Evolutionary conservation across 2,797 vertebrate genomes (phyloP).

Genomic region (Darevskia nairensis): DNA sequence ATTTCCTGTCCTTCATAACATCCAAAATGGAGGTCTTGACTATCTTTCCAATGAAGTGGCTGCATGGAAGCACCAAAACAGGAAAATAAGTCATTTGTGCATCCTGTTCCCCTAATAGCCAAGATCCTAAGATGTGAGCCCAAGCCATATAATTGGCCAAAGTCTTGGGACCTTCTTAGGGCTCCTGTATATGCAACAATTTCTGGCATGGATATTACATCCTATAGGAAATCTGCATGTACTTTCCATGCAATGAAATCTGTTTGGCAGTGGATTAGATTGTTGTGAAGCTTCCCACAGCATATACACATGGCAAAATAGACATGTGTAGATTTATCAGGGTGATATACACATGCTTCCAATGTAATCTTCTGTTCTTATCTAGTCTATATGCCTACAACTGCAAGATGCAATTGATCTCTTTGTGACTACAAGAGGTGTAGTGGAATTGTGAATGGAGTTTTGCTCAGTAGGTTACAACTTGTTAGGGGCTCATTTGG

Average conservation of each 20-base stretch:
- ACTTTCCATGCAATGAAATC: not conserved
- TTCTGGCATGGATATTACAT: not conserved
- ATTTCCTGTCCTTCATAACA: not conserved
- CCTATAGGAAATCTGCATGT: not conserved
- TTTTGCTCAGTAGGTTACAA: too few relatives aligned
- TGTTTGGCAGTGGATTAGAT: conserved; percentile 11
- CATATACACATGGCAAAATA: too few relatives aligned
- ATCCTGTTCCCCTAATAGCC: not conserved
- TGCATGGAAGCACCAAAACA: not conserved
- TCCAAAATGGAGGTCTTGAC: not conserved
- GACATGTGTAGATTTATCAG: too few relatives aligned
- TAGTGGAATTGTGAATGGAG: too few relatives aligned
- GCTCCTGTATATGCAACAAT: not conserved
- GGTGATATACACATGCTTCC: too few relatives aligned
- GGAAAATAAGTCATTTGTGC: not conserved
- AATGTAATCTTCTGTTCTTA: too few relatives aligned
- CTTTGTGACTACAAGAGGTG: too few relatives aligned
- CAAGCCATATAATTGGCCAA: not conserved
- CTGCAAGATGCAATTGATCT: too few relatives aligned
- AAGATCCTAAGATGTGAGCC: not conserved
- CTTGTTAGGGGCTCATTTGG: too few relatives aligned
- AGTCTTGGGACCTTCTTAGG: too few relatives aligned
- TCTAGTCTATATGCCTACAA: too few relatives aligned
- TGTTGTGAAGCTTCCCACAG: too few relatives aligned
- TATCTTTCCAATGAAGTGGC: not conserved